Percentiles rank a stretch among this genome's conserved stretches.
Evolutionary conservation across 2,797 vertebrate species (phyloP).

Genomic region (Limnodromus scolopaceus): DNA sequence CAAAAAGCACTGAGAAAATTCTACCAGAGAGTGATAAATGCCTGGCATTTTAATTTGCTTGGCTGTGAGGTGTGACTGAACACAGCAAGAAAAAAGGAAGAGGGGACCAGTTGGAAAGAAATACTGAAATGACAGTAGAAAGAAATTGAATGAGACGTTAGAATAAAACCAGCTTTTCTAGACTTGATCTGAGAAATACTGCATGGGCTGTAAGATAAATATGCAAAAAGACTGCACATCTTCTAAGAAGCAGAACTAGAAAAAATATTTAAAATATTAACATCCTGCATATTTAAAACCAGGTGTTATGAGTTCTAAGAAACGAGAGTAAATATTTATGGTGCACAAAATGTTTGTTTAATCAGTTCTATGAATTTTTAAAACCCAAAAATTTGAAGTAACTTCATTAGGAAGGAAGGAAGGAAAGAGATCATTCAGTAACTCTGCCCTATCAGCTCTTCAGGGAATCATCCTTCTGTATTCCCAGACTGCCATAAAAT

Average conservation of each 20-base stretch:
- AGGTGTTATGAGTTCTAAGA: background rate
- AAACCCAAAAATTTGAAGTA: background rate
- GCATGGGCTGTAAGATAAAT: background rate
- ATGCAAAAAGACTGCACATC: background rate
- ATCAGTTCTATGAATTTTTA: background rate
- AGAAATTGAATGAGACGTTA: background rate
- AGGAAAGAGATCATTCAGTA: background rate
- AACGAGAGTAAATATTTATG: background rate
- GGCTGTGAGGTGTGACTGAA: background rate
- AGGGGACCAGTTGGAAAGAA: slow-evolving; percentile 11
- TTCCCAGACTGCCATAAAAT: background rate
- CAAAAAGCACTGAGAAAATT: slow-evolving; percentile 16
- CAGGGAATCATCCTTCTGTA: background rate
- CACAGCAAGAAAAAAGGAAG: background rate
- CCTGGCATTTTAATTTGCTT: background rate
- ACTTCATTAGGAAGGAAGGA: background rate
- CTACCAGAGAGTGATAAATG: background rate
- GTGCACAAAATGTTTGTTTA: background rate
- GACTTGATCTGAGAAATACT: background rate
- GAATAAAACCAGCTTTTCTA: background rate
- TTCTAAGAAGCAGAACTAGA: background rate
- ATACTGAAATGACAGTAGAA: background rate
- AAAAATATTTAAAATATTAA: slow-evolving; percentile 5
- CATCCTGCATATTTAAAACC: background rate
- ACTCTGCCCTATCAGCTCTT: background rate